Base-by-base conservation (phyloP, 2,797 vertebrate genomes). In the Leptodactylus fallax region DNA sequence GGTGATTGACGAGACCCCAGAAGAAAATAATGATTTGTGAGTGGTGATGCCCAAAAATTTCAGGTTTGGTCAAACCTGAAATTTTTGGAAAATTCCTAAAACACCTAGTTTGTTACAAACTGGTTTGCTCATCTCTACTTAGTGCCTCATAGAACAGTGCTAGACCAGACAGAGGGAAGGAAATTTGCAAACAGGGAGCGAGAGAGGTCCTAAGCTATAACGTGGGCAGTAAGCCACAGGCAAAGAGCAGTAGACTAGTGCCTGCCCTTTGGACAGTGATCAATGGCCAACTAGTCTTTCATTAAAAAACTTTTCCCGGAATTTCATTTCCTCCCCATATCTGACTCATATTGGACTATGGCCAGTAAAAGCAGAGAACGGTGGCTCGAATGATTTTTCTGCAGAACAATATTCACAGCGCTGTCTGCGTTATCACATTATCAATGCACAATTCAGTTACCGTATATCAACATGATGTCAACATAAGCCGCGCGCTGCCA, bases 391-490 rank as follows among this genome's bases (percentile, higher is more conserved):
- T 69, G 17, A 12, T 11, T 67, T 60, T 78, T 78, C 21, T 14
- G 8, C 7, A 51, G 10, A 65, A 65, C 14, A 60, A 51, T 74
- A 60, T 87, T 60, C 36, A 23, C 69, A 65, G 60, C 71, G 47
- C 63, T 74, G 17, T 49, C 4, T 45, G 25, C 49, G 78, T n/a
- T 78, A 36, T 77, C 19, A 17, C 51, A 87, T 83, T 83, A 78
- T 45, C 14, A 53, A 55, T 53, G 72, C 51, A 49, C 47, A 27
- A 83, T 36, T 82, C 25, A 83, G 4, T 53, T 83, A 10, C 47
- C 36, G 36, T 36, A 36, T 36, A 84, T 71, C 76, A 61, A 79
- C 74, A 79, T 53, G 36, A 67, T 61, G 77, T 72, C 63, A 27
- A 25, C 36, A 11, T 79, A 53, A 79, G 63, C 53, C 79, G 53